Evolutionary conservation across 2,888 invertebrate species (phyloP).

Genomic region (Cantharis rustica): DNA sequence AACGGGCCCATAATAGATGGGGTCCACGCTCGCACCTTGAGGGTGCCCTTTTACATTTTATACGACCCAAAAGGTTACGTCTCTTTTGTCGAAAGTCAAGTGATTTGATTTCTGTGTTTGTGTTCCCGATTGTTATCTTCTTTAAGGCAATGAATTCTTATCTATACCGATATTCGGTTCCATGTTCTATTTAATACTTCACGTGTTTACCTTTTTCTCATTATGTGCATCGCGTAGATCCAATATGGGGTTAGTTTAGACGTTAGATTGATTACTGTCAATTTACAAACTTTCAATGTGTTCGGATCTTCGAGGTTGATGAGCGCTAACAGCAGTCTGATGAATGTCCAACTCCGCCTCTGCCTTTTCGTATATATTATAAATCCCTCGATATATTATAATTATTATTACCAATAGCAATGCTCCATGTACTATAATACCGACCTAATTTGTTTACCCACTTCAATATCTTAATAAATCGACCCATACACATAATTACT

Average conservation of each 20-base stretch:
- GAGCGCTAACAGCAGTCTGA: slow-evolving; percentile 54
- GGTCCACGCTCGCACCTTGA: slow-evolving; percentile 35
- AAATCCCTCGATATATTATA: not conserved
- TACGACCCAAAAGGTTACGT: slow-evolving; percentile 27
- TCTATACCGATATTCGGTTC: too few species aligned
- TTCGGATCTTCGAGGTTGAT: slow-evolving; percentile 36
- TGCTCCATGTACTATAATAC: too few species aligned
- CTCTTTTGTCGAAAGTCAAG: slow-evolving; percentile 48
- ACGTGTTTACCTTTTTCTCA: not conserved
- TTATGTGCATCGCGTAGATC: slow-evolving; percentile 3
- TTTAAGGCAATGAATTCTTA: slow-evolving; percentile 13
- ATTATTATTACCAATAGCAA: not conserved
- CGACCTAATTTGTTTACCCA: not conserved
- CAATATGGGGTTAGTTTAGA: slow-evolving; percentile 9
- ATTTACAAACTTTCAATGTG: slow-evolving; percentile 38
- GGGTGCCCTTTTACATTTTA: slow-evolving; percentile 27
- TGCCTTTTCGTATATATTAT: slow-evolving; percentile 24
- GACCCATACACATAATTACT: not conserved
- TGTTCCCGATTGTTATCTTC: slow-evolving; percentile 19
- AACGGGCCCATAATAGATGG: slow-evolving; percentile 33
- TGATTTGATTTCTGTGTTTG: slow-evolving; percentile 42
- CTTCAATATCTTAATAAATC: not conserved
- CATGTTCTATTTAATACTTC: not conserved
- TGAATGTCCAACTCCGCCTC: slow-evolving; percentile 51
- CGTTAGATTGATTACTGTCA: slow-evolving; percentile 46